Evolutionary conservation across 2,888 invertebrate genomes (phyloP).

Genomic region (Eledone cirrhosa): DNA sequence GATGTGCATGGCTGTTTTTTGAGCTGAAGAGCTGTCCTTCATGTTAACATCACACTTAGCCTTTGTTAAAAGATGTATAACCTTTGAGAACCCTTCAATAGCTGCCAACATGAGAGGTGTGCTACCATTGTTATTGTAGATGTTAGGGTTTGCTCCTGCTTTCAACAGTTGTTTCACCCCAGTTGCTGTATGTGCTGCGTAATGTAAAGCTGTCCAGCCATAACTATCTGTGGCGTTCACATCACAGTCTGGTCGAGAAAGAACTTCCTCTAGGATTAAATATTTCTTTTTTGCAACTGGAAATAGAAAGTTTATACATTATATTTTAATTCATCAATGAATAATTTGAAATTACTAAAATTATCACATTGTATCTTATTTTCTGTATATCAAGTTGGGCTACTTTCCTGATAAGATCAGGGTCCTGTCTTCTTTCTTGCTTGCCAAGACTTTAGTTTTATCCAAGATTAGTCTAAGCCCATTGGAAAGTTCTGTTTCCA

Average conservation of each 20-base stretch:
- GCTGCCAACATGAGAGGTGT: constrained; percentile 60
- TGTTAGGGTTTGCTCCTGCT: constrained; percentile 57
- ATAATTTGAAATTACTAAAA: neutral
- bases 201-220: constrained; percentile 70
- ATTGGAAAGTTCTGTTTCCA: no score
- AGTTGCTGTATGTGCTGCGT: constrained; percentile 55
- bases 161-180: constrained; percentile 53
- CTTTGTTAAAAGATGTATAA: constrained; percentile 49
- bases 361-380: neutral
- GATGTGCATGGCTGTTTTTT: constrained; percentile 57
- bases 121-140: constrained; percentile 56
- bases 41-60: constrained; percentile 57
- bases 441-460: no score
- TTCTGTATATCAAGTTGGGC: no score
- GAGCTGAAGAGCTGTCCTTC: constrained; percentile 42
- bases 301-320: neutral
- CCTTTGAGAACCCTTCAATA: constrained; percentile 60
- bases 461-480: no score
- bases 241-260: constrained; percentile 45
- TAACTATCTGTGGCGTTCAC: constrained; percentile 54
- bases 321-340: no score
- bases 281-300: constrained; percentile 20
- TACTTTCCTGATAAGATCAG: no score
- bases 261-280: constrained; percentile 31
- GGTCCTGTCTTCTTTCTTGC: no score